Evolutionary conservation across 1,140 invertebrate species (phyloP), one percentile per base, ranked within the genome.

Genomic region (Campoletis sonorensis): DNA sequence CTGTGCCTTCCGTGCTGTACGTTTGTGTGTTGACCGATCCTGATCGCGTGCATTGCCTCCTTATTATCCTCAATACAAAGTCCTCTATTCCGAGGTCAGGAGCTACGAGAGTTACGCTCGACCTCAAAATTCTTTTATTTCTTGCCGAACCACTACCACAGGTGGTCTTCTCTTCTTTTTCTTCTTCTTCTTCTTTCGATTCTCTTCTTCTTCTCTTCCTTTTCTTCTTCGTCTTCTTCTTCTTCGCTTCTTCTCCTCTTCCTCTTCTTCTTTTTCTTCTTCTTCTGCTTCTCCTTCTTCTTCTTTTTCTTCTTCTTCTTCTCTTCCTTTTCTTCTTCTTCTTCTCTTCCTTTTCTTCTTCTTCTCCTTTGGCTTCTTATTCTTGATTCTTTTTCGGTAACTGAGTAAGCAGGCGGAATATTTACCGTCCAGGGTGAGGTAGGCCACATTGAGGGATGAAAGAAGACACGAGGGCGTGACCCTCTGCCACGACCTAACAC

Each of bases 101-200:
- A 75, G 16, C 72, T 27, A 18, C 3, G 51, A 54, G 51, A 54
- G 51, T 54, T 51, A 18, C 11, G 72, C 15, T 49, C 72, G 40
- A 75, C 72, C 45, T 75, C 15, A 27, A 21, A 8, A 21, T 75
- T 54, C 49, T 75, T 75, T 75, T 26, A 27, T 75, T 75, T 10
- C 49, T 75, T 18, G 72, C 5, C 45, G 26, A 54, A 49, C 21
- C 72, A 75, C 45, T 23, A 75, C 76, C 54, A 64, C 54, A 79
- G 76, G 76, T 79, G 58, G 76, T 79, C 76, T 40, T 40, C 21
- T 79, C 18, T 68, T 79, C 21, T n/a, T 61, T 58, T n/a, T 54
- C 51, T 54, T n/a, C 18, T 54, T 54, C 51, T 54, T 54, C 18
- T 54, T 54, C 7, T 4, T 51, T 18, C 18, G 51, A 54, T 54